These are phyloP conservation scores for Dioctria linearis DNA, from an alignment of 2,888 invertebrate species.

Conservation along the genomic window DNA sequence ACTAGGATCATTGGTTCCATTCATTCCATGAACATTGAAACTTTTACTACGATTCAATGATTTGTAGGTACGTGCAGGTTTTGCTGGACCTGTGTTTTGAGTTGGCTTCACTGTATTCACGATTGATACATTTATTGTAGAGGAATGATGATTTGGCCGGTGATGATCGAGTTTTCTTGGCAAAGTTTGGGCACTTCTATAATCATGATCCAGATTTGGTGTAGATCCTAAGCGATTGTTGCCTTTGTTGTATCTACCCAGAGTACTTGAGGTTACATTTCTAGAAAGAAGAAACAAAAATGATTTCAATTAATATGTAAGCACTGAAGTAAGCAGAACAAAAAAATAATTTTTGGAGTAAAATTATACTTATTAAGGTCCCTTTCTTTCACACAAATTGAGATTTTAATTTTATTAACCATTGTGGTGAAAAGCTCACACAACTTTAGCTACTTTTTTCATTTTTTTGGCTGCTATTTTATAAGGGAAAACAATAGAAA, in stretches of 20 bases:
- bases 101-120: conserved; percentile 72
- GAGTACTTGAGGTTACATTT: conserved; percentile 74
- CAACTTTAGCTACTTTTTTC: no score
- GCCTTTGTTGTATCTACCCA: conserved; percentile 88
- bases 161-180: conserved; percentile 76
- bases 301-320: conserved; percentile 1
- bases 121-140: conserved; percentile 79
- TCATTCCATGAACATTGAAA: conserved; percentile 83
- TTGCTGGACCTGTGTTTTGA: conserved; percentile 76
- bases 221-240: conserved; percentile 79
- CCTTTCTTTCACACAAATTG: not conserved
- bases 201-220: conserved; percentile 70
- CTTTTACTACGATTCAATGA: conserved; percentile 86
- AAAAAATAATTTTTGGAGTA: not conserved
- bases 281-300: conserved; percentile 56
- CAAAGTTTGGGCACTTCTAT: conserved; percentile 82
- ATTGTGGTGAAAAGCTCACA: no score
- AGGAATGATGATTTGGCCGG: conserved; percentile 70
- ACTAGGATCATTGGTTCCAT: conserved; percentile 72
- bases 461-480: no score
- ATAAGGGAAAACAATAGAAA: no score
- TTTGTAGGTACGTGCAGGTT: conserved; percentile 85
- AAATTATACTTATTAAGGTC: not conserved
- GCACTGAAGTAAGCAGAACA: not conserved
- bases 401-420: no score